These are phyloP conservation scores for Leptosomus discolor DNA, from an alignment of 2,113 vertebrate genomes.

Conservation along the genomic window DNA sequence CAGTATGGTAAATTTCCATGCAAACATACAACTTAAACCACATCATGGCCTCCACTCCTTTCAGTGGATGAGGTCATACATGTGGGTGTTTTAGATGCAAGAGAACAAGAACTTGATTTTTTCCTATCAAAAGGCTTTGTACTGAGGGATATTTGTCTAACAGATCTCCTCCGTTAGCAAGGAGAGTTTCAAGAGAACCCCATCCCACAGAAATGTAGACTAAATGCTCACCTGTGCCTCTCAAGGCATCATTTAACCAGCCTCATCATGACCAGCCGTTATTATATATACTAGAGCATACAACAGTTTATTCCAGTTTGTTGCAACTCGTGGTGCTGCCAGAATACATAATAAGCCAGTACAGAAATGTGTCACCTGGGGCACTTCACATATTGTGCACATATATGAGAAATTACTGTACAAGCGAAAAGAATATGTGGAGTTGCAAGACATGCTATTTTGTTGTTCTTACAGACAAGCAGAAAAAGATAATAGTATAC, in stretches of 20 bases:
- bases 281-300: neutral
- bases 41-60: neutral
- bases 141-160: neutral
- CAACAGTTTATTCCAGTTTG: neutral
- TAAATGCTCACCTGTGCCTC: neutral
- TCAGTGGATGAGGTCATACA: neutral
- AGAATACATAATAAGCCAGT: neutral
- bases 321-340: neutral
- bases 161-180: neutral
- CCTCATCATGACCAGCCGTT: neutral
- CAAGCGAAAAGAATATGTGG: neutral
- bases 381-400: neutral
- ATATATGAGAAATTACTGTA: neutral
- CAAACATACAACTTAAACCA: neutral
- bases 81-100: neutral
- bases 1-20: neutral
- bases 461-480: neutral
- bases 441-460: neutral
- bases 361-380: neutral
- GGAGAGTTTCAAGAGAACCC: neutral
- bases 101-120: neutral
- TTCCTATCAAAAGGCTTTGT: neutral
- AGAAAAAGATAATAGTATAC: neutral
- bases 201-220: neutral
- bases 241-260: neutral